These are phyloP conservation scores for Nautilus pompilius DNA, from an alignment of 1,140 invertebrate species.

Conservation along the genomic window DNA sequence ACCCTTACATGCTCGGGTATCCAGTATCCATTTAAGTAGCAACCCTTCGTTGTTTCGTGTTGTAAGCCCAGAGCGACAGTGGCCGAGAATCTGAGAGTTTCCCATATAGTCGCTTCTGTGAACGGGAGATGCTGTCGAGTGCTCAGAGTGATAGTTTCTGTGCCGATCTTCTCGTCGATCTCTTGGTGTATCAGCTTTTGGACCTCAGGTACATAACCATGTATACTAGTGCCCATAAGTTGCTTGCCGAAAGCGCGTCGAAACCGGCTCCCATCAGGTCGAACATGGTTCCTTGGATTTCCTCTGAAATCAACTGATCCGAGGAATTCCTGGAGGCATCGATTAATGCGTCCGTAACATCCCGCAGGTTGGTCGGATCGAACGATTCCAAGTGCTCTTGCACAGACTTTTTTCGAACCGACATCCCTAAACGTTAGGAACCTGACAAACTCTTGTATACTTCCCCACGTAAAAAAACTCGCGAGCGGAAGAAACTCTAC, in stretches of 20 bases:
- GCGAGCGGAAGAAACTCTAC: constrained; percentile 22
- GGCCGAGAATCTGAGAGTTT: constrained; percentile 56
- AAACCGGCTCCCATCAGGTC: too few species aligned
- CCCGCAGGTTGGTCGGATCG: constrained; percentile 23
- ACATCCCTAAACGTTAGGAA: not conserved
- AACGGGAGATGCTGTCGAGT: constrained; percentile 6
- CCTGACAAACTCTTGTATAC: constrained; percentile 5
- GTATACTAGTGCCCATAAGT: constrained; percentile 81
- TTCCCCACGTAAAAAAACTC: constrained; percentile 5
- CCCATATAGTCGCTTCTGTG: constrained; percentile 8
- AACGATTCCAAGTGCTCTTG: constrained; percentile 34
- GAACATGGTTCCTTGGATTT: too few species aligned
- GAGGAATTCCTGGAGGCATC: constrained; percentile 27
- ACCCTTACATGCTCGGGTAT: constrained; percentile 46
- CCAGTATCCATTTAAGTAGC: constrained; percentile 43
- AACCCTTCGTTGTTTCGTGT: constrained; percentile 66
- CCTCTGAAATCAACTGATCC: too few species aligned
- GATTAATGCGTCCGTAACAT: constrained; percentile 39
- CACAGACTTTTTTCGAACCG: not conserved
- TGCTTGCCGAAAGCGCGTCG: too few species aligned
- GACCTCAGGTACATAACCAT: constrained; percentile 71
- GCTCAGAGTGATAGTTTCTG: constrained; percentile 60
- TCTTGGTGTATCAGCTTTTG: constrained; percentile 81
- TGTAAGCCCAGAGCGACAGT: constrained; percentile 1
- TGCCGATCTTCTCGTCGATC: constrained; percentile 72